Evolutionary conservation across 2,113 vertebrate species (phyloP).

Genomic region (Arothron firmamentum): DNA sequence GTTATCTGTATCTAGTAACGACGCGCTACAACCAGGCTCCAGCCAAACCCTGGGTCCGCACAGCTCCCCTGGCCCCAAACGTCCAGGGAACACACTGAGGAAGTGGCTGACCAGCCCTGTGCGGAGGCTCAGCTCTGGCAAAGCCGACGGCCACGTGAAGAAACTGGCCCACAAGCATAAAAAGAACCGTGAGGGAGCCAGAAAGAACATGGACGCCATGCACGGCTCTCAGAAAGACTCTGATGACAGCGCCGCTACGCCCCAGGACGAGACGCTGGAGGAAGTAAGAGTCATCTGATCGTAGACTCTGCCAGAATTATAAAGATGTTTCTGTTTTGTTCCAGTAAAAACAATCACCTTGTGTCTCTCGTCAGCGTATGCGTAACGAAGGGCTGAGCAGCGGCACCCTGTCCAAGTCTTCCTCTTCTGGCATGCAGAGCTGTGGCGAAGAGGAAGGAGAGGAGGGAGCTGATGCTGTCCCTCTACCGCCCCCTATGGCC

Average conservation of each 20-base stretch:
- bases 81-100: constrained; percentile 94
- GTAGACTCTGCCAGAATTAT: neutral
- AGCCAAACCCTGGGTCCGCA: constrained; percentile 89
- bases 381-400: constrained; percentile 97
- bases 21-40: constrained; percentile 86
- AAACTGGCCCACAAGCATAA: constrained; percentile 97
- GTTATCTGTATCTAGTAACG: constrained; percentile 92
- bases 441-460: constrained; percentile 98
- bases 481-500: constrained; percentile 95
- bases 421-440: constrained; percentile 99
- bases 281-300: constrained; percentile 74
- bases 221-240: constrained; percentile 92
- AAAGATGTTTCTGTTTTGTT: neutral
- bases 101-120: constrained; percentile 99
- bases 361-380: constrained; percentile 79
- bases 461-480: constrained; percentile 90
- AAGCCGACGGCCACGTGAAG: constrained; percentile 94
- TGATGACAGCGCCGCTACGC: constrained; percentile 91
- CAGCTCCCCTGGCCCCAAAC: constrained; percentile 93
- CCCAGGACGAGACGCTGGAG: constrained; percentile 93
- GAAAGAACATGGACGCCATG: constrained; percentile 86
- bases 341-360: neutral
- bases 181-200: constrained; percentile 88
- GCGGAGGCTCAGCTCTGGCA: constrained; percentile 93
- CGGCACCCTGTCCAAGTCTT: constrained; percentile 95